phyloP scores from a whole-genome alignment of 2,797 vertebrate species.

The Ctenosaura bakeri region DNA sequence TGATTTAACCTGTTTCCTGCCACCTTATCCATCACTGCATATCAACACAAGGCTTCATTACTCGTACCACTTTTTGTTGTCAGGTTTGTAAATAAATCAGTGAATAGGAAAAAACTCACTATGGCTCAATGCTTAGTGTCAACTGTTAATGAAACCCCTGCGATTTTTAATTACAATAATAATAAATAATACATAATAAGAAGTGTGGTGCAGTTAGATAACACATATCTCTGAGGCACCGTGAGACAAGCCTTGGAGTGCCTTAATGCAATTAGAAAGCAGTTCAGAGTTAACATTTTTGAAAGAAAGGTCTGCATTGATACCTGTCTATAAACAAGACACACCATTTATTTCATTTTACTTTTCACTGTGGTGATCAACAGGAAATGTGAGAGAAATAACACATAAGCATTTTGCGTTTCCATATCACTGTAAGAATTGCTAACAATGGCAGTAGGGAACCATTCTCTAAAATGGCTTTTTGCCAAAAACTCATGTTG shows the following conservation, averaged over 20 bases:
- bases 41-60: background rate
- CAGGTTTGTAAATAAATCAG: conserved; percentile 34
- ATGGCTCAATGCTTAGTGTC: conserved; percentile 56
- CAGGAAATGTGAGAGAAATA: conserved; percentile 39
- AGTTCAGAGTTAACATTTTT: conserved; percentile 56
- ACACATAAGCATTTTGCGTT: conserved; percentile 45
- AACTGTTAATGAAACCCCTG: conserved; percentile 67
- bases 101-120: conserved; percentile 14
- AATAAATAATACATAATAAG: conserved; percentile 72
- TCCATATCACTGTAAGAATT: conserved; percentile 46
- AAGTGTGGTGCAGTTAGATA: conserved; percentile 64
- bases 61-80: background rate
- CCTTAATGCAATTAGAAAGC: conserved; percentile 62
- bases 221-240: background rate
- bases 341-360: conserved; percentile 14
- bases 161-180: conserved; percentile 63
- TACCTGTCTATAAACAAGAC: conserved; percentile 51
- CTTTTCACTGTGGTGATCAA: conserved; percentile 59
- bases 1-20: background rate
- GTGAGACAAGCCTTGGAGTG: conserved; percentile 51
- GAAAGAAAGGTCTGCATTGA: conserved; percentile 45
- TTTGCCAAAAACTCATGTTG: conserved; percentile 51
- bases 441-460: conserved; percentile 40
- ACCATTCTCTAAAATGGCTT: conserved; percentile 49
- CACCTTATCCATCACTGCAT: background rate